These are phyloP conservation scores for Callopanchax toddi DNA, from an alignment of 2,113 vertebrate species.

Conservation along the genomic window DNA sequence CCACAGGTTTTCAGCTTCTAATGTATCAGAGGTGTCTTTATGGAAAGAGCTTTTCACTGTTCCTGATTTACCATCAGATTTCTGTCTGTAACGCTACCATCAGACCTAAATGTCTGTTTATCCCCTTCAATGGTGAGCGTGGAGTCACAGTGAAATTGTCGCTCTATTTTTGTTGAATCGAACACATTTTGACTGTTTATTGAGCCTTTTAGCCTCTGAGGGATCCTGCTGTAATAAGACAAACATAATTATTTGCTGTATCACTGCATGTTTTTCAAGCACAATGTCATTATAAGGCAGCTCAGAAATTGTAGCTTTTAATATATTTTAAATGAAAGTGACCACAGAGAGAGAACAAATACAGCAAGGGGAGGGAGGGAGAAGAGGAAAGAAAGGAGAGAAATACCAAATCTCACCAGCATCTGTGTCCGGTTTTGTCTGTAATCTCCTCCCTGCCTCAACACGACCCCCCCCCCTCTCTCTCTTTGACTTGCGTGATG, in stretches of 20 bases:
- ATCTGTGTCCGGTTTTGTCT: slow-evolving; percentile 71
- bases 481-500: slow-evolving; percentile 7
- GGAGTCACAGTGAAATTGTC: too few relatives aligned
- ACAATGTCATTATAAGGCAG: slow-evolving; percentile 24
- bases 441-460: slow-evolving; percentile 67
- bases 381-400: slow-evolving; percentile 11
- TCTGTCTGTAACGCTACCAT: background rate
- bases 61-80: background rate
- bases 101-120: background rate
- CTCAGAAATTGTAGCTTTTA: slow-evolving; percentile 30
- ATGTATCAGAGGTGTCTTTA: background rate
- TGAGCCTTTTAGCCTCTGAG: background rate
- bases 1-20: background rate
- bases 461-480: slow-evolving; percentile 39
- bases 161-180: background rate
- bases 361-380: slow-evolving; percentile 18
- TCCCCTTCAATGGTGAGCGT: background rate
- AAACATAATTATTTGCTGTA: slow-evolving; percentile 1
- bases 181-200: background rate
- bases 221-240: background rate
- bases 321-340: slow-evolving; percentile 43
- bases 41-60: background rate
- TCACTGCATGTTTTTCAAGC: slow-evolving; percentile 6
- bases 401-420: slow-evolving; percentile 43
- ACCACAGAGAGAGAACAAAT: slow-evolving; percentile 24